A percentile compares a stretch with the other conserved stretches of the same genome.
Conservation (phyloP, 2,113 vertebrate genomes). For the Geococcyx californianus region DNA sequence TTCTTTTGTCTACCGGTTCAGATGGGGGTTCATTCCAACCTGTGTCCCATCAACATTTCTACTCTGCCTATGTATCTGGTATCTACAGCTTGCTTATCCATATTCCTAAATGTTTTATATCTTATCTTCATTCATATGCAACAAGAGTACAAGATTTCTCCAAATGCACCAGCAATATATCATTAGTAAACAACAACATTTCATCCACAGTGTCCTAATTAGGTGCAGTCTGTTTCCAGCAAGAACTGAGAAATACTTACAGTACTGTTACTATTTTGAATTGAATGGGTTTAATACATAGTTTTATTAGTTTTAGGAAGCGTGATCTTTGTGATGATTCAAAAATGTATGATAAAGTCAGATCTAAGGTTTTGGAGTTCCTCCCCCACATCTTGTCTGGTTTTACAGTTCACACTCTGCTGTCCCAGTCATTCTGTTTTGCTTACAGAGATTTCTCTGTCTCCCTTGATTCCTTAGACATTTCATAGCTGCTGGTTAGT, state of each 20-base stretch:
- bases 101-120: not conserved
- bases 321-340: not conserved
- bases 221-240: not conserved
- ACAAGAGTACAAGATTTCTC: not conserved
- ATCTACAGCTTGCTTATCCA: not conserved
- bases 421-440: slow-evolving; percentile 3
- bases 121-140: not conserved
- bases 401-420: not conserved
- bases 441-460: not conserved
- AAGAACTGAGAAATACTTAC: not conserved
- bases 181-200: not conserved
- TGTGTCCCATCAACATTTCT: not conserved
- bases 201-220: not conserved
- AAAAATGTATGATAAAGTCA: not conserved
- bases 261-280: not conserved
- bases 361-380: not conserved
- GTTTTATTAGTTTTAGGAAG: not conserved
- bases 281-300: not conserved
- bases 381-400: not conserved
- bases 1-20: too few species aligned
- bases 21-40: not conserved
- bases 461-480: not conserved
- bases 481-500: slow-evolving; percentile 55
- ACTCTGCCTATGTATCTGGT: not conserved
- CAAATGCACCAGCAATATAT: not conserved